phyloP scores from a whole-genome alignment of 2,113 vertebrate genomes.

The Himantopus leucocephalus region DNA sequence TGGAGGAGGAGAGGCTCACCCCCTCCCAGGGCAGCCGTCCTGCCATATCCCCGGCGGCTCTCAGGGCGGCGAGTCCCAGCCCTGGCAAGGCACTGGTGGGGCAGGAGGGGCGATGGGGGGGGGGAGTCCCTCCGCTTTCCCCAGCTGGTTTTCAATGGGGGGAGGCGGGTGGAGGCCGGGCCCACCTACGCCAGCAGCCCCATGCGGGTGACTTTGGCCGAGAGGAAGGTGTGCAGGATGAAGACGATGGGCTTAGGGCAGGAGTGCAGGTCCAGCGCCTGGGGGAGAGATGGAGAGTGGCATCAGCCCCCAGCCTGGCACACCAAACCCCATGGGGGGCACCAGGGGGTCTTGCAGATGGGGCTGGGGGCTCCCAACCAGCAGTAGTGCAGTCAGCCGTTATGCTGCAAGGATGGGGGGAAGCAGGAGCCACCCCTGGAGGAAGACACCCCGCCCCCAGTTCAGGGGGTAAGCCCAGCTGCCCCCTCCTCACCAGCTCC shows the following conservation, averaged over 20 bases:
- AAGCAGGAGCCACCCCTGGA: not conserved
- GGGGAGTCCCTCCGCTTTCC: not conserved
- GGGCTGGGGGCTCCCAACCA: not conserved
- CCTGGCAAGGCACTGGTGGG: slow-evolving; percentile 71
- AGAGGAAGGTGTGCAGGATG: slow-evolving; percentile 94
- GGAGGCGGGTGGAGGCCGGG: not conserved
- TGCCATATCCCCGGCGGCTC: fast-evolving
- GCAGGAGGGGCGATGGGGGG: not conserved
- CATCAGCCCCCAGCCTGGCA: not conserved
- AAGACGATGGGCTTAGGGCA: slow-evolving; percentile 96
- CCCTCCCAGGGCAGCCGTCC: not conserved
- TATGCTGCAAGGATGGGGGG: not conserved
- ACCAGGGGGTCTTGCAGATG: fast-evolving
- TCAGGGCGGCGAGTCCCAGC: not conserved
- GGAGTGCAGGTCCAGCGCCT: slow-evolving; percentile 92
- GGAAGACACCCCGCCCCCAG: not conserved
- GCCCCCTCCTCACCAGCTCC: slow-evolving; percentile 85
- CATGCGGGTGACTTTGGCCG: slow-evolving; percentile 95
- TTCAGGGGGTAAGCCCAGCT: fast-evolving
- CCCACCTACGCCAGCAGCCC: slow-evolving; percentile 86
- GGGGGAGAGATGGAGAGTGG: not conserved
- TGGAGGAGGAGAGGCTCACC: not conserved
- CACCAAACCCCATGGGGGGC: not conserved
- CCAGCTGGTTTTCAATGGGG: not conserved
- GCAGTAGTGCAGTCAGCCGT: not conserved